Percentiles rank a stretch among this genome's conserved stretches.
These are phyloP conservation scores for Synaphobranchus kaupii DNA, from an alignment of 2,797 vertebrate species.

Conservation along the genomic window DNA sequence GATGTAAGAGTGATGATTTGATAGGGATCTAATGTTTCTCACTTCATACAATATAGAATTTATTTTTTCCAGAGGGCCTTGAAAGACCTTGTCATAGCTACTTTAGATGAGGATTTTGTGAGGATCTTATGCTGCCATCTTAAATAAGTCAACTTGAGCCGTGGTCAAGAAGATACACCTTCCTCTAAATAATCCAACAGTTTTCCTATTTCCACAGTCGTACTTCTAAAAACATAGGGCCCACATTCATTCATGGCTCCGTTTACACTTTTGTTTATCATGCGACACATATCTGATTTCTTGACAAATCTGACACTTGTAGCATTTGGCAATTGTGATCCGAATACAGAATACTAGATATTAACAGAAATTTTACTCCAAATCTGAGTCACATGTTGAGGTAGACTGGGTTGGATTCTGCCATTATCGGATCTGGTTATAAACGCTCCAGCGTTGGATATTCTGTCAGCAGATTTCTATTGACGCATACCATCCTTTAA, in stretches of 20 bases:
- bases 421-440: no score
- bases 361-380: background rate
- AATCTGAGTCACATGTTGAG: background rate
- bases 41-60: background rate
- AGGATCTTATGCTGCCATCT: slow-evolving; percentile 64
- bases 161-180: slow-evolving; percentile 31
- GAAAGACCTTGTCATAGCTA: background rate
- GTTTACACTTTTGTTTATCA: background rate
- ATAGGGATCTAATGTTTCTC: background rate
- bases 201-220: slow-evolving; percentile 52
- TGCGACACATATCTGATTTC: background rate
- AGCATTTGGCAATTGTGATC: background rate
- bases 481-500: background rate
- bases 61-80: background rate
- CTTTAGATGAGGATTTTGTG: slow-evolving; percentile 30
- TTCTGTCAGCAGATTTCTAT: no score
- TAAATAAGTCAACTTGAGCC: slow-evolving; percentile 58
- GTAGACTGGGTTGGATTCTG: background rate
- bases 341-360: background rate
- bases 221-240: slow-evolving; percentile 36
- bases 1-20: background rate
- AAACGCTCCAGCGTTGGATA: no score
- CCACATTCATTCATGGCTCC: slow-evolving; percentile 1
- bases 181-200: slow-evolving; percentile 54
- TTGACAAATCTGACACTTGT: background rate